A percentile compares a stretch with the other conserved stretches of the same genome.
Conservation (phyloP, 2,888 invertebrate genomes). For the Gisinianus flammeolus region DNA sequence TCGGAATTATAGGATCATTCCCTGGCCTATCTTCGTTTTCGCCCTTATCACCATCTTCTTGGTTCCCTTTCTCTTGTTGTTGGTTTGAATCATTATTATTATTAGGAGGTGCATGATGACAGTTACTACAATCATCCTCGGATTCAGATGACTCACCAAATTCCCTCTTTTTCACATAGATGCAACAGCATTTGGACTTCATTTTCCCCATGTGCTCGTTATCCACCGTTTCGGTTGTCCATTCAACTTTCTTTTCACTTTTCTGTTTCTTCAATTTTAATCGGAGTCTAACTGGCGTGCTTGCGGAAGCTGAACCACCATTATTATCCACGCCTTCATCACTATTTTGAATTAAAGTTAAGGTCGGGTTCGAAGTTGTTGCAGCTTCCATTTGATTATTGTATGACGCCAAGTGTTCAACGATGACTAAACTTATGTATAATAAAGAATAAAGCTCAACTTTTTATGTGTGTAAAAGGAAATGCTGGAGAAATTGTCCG, state of each 20-base stretch:
- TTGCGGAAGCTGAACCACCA: neutral
- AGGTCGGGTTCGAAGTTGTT: neutral
- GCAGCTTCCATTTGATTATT: neutral
- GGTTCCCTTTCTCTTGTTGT: neutral
- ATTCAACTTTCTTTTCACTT: conserved; percentile 79
- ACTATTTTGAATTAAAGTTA: neutral
- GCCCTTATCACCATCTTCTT: neutral
- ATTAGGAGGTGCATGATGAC: conserved; percentile 77
- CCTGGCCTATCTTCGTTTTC: too few species aligned
- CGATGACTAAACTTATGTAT: too few species aligned
- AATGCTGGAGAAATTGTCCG: too few species aligned
- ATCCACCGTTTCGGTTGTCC: conserved; percentile 90
- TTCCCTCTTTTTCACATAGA: conserved; percentile 85
- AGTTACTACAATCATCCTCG: conserved; percentile 65
- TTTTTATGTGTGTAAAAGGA: too few species aligned
- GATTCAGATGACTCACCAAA: conserved; percentile 91
- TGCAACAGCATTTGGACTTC: conserved; percentile 95
- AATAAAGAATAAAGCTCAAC: too few species aligned
- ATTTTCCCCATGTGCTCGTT: conserved; percentile 94
- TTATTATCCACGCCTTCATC: too few species aligned
- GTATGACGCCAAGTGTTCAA: too few species aligned
- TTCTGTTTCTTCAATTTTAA: conserved; percentile 72
- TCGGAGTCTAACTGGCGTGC: conserved; percentile 52
- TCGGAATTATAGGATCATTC: too few species aligned
- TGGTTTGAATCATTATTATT: neutral